Conservation (phyloP, 2,113 vertebrate genomes). For the Lasiurus borealis region DNA sequence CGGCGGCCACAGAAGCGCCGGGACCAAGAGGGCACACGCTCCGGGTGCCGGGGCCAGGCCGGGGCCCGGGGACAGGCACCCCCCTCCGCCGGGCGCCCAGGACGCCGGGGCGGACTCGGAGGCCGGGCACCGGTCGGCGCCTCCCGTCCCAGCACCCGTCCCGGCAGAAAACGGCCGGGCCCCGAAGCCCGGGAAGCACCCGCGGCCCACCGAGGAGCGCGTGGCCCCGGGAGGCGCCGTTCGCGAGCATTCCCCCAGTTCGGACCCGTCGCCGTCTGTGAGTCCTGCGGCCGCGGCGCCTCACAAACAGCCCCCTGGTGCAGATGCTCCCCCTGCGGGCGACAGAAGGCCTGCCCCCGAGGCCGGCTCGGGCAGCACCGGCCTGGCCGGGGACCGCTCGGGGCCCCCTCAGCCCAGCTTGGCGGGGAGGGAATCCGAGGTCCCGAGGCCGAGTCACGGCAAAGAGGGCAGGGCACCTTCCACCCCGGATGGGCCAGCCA, state of each 20-base stretch:
- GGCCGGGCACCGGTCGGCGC: constrained; percentile 24
- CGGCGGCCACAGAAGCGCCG: constrained; percentile 69
- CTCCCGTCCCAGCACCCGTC: too few relatives aligned
- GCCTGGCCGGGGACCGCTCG: constrained; percentile 12
- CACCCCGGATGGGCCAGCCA: not conserved
- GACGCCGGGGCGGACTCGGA: constrained; percentile 39
- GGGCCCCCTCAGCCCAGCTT: not conserved
- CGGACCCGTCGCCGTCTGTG: not conserved
- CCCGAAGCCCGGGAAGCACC: constrained; percentile 80
- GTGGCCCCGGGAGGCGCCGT: constrained; percentile 56
- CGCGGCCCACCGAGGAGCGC: constrained; percentile 68
- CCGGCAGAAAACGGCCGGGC: constrained; percentile 70
- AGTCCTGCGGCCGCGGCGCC: constrained; percentile 41
- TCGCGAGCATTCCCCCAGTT: constrained; percentile 65
- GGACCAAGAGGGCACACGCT: constrained; percentile 77
- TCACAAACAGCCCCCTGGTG: constrained; percentile 61
- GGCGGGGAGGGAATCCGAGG: constrained; percentile 27
- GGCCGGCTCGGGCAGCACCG: too few relatives aligned
- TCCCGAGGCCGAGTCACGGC: not conserved
- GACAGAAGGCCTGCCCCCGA: constrained; percentile 55
- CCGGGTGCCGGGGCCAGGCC: constrained; percentile 73
- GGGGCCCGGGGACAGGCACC: constrained; percentile 68
- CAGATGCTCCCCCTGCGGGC: too few relatives aligned
- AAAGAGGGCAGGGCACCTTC: not conserved
- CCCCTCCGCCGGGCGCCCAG: constrained; percentile 59